Evolutionary conservation across 1,140 invertebrate genomes (phyloP).

Genomic region (Zaprionus davidi): DNA sequence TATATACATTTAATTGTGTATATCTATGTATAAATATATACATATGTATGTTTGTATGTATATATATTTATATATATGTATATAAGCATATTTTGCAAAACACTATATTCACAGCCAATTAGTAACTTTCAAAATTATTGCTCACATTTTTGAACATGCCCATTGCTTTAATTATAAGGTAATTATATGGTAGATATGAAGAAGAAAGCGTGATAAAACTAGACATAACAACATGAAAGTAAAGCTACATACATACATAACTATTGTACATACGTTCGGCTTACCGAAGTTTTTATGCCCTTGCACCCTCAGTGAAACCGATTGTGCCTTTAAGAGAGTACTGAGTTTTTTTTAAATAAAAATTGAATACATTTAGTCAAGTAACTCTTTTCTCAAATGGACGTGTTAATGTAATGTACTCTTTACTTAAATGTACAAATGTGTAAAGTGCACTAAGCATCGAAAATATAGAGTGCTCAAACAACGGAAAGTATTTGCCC

Average conservation of each 20-base stretch:
- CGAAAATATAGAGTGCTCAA: too few species aligned
- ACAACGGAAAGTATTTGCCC: too few species aligned
- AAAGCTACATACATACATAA: neutral
- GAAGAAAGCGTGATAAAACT: neutral
- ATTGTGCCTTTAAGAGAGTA: too few species aligned
- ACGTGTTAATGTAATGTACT: too few species aligned
- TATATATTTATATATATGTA: neutral
- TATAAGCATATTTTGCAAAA: slow-evolving; percentile 41
- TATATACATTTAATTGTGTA: neutral
- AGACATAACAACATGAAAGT: neutral
- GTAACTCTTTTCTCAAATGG: too few species aligned
- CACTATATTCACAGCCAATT: slow-evolving; percentile 74
- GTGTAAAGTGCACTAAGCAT: too few species aligned
- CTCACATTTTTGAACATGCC: neutral
- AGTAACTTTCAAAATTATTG: neutral
- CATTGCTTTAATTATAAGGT: neutral
- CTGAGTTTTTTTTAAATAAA: too few species aligned
- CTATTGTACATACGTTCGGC: too few species aligned
- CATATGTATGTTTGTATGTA: neutral
- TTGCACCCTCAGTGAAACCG: too few species aligned
- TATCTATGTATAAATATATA: neutral
- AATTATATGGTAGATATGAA: neutral
- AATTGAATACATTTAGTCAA: too few species aligned
- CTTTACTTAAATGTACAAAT: too few species aligned
- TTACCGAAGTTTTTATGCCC: too few species aligned